Evolutionary conservation across 2,888 invertebrate genomes (phyloP).

Genomic region (Epirrita christyi): DNA sequence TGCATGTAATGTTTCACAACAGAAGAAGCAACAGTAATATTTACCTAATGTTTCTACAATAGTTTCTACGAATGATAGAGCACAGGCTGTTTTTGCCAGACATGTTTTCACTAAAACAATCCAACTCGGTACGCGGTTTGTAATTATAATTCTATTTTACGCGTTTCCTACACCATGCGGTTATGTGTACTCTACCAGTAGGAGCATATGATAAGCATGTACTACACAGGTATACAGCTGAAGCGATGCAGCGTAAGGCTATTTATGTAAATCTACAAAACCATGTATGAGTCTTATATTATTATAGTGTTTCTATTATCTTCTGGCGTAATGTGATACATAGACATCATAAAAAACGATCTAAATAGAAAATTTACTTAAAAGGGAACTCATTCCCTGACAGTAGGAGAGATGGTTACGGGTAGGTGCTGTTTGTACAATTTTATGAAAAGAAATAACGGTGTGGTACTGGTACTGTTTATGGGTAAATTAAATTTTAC

Average conservation of each 20-base stretch:
- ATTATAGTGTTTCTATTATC: slow-evolving; percentile 30
- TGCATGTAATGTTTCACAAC: slow-evolving; percentile 5
- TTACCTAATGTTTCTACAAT: slow-evolving; percentile 63
- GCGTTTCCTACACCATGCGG: slow-evolving; percentile 41
- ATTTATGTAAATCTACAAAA: slow-evolving; percentile 30
- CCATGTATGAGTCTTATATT: slow-evolving; percentile 27
- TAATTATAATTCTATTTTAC: slow-evolving; percentile 49
- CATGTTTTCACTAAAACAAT: slow-evolving; percentile 63
- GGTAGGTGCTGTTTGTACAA: neutral
- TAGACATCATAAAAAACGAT: slow-evolving; percentile 3
- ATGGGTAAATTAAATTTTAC: slow-evolving; percentile 42
- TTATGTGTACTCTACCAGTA: neutral
- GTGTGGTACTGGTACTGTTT: slow-evolving; percentile 28
- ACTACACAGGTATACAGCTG: slow-evolving; percentile 9
- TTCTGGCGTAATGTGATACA: slow-evolving; percentile 22
- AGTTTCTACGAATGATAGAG: slow-evolving; percentile 65
- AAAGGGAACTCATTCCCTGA: neutral
- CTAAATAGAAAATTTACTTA: neutral
- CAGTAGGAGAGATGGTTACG: neutral
- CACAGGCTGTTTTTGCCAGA: slow-evolving; percentile 60
- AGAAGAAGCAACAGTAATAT: slow-evolving; percentile 30
- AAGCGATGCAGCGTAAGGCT: slow-evolving; percentile 28
- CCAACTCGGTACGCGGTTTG: slow-evolving; percentile 41
- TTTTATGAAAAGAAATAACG: slow-evolving; percentile 23
- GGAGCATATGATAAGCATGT: neutral